Evolutionary conservation across 1,140 invertebrate genomes (phyloP).

Genomic region (Drosophila ercepeae): DNA sequence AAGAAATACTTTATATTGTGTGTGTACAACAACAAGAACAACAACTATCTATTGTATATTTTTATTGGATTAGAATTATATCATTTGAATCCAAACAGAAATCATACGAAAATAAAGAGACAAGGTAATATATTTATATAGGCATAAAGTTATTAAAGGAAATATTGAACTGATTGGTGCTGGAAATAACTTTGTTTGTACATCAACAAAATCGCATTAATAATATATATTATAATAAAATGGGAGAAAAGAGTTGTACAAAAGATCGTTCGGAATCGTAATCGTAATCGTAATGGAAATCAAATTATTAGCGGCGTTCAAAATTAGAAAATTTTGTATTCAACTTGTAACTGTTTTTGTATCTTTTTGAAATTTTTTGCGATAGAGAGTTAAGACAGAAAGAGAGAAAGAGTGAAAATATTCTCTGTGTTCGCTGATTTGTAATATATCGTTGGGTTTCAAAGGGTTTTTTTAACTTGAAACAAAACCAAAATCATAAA

Average conservation of each 20-base stretch:
- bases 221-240: conserved; percentile 35
- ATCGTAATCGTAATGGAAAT: conserved; percentile 62
- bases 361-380: conserved; percentile 61
- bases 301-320: conserved; percentile 76
- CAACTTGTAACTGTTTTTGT: conserved; percentile 45
- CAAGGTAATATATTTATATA: conserved; percentile 45
- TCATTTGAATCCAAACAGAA: conserved; percentile 55
- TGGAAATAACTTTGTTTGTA: conserved; percentile 69
- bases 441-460: conserved; percentile 34
- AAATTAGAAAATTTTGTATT: conserved; percentile 64
- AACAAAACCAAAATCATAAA: conserved; percentile 4
- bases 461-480: conserved; percentile 2
- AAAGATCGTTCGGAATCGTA: conserved; percentile 67
- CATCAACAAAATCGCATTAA: conserved; percentile 54
- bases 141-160: conserved; percentile 28
- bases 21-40: conserved; percentile 81
- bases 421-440: conserved; percentile 67
- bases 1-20: conserved; percentile 39
- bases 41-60: conserved; percentile 79
- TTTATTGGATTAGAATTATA: conserved; percentile 69
- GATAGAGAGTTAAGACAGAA: conserved; percentile 71
- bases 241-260: conserved; percentile 56
- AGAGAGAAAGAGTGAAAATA: conserved; percentile 67
- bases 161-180: conserved; percentile 67
- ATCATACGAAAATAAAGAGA: conserved; percentile 26